These are phyloP conservation scores for Blastobasis lacticolella DNA, from an alignment of 2,888 invertebrate species.

Conservation along the genomic window DNA sequence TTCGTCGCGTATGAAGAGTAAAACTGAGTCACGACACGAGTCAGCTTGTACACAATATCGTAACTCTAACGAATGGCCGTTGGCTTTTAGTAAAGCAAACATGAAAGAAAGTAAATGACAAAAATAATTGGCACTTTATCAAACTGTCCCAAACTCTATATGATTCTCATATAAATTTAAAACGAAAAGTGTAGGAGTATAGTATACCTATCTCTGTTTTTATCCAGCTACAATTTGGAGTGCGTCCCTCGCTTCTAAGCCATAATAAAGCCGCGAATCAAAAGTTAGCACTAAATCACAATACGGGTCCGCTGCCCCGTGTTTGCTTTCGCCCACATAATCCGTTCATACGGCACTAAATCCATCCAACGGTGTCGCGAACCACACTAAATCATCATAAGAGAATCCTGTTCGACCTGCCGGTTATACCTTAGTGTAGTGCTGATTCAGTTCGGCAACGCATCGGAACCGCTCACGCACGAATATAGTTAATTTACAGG, in stretches of 20 bases:
- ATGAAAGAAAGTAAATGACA: neutral
- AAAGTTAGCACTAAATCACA: conserved; percentile 68
- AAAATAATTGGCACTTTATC: conserved; percentile 1
- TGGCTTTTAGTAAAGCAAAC: neutral
- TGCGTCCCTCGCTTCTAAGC: conserved; percentile 39
- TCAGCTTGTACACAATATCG: neutral
- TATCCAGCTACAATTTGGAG: conserved; percentile 27
- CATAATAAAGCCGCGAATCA: conserved; percentile 68
- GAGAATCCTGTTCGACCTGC: conserved; percentile 59
- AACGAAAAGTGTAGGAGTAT: neutral
- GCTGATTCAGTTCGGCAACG: conserved; percentile 38
- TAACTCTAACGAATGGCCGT: neutral
- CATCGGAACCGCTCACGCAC: neutral
- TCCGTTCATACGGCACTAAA: conserved; percentile 72
- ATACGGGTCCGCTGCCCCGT: conserved; percentile 69
- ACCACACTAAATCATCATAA: conserved; percentile 71
- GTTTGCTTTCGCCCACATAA: conserved; percentile 74
- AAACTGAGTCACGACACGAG: neutral
- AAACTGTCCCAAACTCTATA: neutral
- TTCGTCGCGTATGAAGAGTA: neutral
- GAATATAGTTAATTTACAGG: conserved; percentile 11
- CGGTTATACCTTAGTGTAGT: neutral
- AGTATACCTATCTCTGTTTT: conserved; percentile 5
- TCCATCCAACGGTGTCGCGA: conserved; percentile 67
- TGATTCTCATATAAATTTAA: neutral